Conservation (phyloP, 2,888 invertebrate genomes). For the Oscheius sp. region DNA sequence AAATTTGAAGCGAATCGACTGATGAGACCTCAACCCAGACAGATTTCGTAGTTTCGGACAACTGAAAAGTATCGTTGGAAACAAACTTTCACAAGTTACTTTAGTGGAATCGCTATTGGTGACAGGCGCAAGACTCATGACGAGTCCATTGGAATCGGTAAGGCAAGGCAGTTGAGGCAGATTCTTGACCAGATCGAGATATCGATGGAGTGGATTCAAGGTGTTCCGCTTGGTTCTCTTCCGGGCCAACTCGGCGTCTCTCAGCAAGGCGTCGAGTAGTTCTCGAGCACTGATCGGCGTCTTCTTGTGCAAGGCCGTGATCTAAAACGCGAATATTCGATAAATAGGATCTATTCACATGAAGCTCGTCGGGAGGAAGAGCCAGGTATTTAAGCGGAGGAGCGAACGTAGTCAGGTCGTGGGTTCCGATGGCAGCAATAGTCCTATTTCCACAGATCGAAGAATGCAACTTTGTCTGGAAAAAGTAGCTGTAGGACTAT, state of each 20-base stretch:
- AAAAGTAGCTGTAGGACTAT: constrained; percentile 18
- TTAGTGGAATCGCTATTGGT: constrained; percentile 86
- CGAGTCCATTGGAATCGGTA: constrained; percentile 79
- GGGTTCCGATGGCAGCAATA: constrained; percentile 85
- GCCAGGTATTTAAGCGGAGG: constrained; percentile 81
- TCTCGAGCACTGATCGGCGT: constrained; percentile 79
- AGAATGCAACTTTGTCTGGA: constrained; percentile 79
- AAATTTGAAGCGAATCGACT: constrained; percentile 48
- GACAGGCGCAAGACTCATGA: constrained; percentile 88
- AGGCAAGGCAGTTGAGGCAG: constrained; percentile 83
- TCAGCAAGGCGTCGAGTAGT: constrained; percentile 81
- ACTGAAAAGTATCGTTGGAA: constrained; percentile 35
- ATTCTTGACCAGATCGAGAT: constrained; percentile 84
- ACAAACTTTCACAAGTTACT: constrained; percentile 75
- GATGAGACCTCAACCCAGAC: constrained; percentile 59
- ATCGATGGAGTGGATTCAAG: constrained; percentile 86
- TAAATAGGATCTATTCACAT: constrained; percentile 75
- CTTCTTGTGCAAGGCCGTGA: constrained; percentile 60
- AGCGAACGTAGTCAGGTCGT: constrained; percentile 81
- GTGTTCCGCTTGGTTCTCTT: constrained; percentile 87
- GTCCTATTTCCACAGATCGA: constrained; percentile 84
- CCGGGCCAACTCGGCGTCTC: constrained; percentile 84
- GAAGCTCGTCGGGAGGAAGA: constrained; percentile 79
- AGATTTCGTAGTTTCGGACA: constrained; percentile 51
- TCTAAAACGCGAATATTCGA: constrained; percentile 39